Base-by-base conservation (phyloP, 2,797 vertebrate species). In the Lateolabrax maculatus region DNA sequence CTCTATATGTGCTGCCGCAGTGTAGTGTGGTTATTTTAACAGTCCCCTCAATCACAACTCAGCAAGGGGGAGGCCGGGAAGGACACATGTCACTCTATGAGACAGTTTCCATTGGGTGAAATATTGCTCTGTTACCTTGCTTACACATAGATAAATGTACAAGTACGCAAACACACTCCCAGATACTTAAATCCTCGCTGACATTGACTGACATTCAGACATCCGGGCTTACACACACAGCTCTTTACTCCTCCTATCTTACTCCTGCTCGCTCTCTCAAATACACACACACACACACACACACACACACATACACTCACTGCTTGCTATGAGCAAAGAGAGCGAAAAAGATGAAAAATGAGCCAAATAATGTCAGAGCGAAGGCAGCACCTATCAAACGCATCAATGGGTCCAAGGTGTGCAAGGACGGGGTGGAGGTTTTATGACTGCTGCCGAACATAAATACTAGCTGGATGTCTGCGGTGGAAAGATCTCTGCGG, bases 361-460 rank as follows among this genome's bases (percentile, higher is more conserved):
- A 84, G 80, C 79, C 82, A 90, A 94, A 92, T 93, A 89, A 89
- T 83, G 89, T 91, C 78, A 87, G 91, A 87, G 46, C 56, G 84
- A 90, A 87, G 84, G 90, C 79, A 83, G 87, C 71, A 55, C 84
- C 89, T 86, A 93, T 94, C 90, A 90, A 92, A 93, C 57, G 87
- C 91, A 91, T 90, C 88, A 88, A 75, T 89, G 90, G 75, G 84
- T 78, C 71, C 80, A 79, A 84, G 85, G 87, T 93, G 91, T 90
- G 86, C 91, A 93, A 93, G 93, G 92, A 91, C 91, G 41, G 73
- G 69, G 23, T 80, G 70, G 80, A 84, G 84, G 77, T 88, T 90
- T 93, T 93, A 94, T 87, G 87, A 69, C 77, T 84, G 79, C 79
- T 77, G 76, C 70, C 5, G 68, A 90, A 87, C 91, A 93, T 94